Evolutionary conservation across 2,797 vertebrate species (phyloP).

Genomic region (Mallotus villosus): DNA sequence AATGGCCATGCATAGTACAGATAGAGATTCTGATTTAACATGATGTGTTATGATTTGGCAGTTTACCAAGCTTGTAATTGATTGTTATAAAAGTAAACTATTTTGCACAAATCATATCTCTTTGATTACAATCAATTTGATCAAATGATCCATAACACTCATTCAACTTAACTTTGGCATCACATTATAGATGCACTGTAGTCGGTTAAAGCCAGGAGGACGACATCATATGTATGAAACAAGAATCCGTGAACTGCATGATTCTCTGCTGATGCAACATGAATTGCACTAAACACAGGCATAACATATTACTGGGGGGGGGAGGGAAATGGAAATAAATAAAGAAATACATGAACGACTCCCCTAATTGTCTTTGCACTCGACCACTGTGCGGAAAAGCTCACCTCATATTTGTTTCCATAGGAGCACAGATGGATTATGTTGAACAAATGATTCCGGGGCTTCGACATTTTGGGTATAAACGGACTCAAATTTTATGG

Average conservation of each 20-base stretch:
- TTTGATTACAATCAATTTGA: no score
- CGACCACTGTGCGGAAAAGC: slow-evolving; percentile 60
- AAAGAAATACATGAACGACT: slow-evolving; percentile 20
- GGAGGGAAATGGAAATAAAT: background rate
- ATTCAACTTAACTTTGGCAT: no score
- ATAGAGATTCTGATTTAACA: slow-evolving; percentile 8
- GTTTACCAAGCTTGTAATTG: background rate
- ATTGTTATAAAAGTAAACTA: no score
- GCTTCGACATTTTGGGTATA: slow-evolving; percentile 63
- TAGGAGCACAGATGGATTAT: slow-evolving; percentile 65
- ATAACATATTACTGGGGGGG: background rate
- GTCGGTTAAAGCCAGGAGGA: background rate
- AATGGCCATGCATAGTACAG: slow-evolving; percentile 30
- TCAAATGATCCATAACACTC: no score
- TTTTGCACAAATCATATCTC: no score
- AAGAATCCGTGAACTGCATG: background rate
- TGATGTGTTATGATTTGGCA: slow-evolving; percentile 15
- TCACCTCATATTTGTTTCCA: slow-evolving; percentile 62
- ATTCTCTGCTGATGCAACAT: background rate
- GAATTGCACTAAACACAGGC: background rate
- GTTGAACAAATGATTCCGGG: slow-evolving; percentile 56
- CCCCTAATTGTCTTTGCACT: slow-evolving; percentile 63
- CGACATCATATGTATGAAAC: background rate
- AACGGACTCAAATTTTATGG: slow-evolving; percentile 69
- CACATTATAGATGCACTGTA: background rate